phyloP scores from a whole-genome alignment of 2,888 invertebrate genomes.

The Strigamia transsilvanica region DNA sequence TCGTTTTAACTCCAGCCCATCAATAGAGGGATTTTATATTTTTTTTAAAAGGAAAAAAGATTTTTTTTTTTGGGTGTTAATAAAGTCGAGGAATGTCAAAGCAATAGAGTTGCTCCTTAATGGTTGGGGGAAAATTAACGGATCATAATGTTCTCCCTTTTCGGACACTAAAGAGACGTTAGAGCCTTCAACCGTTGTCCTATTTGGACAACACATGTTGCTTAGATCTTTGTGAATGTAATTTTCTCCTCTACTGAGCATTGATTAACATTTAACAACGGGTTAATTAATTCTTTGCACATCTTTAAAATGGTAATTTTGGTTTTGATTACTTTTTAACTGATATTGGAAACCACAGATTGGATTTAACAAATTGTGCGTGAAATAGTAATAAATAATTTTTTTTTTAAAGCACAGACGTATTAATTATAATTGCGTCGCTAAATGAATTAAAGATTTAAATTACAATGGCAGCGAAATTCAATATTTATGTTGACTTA shows the following conservation, averaged over 20 bases:
- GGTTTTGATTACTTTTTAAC: too few species aligned
- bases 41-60: neutral
- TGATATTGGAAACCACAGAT: too few species aligned
- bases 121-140: constrained; percentile 16
- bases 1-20: neutral
- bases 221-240: neutral
- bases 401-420: too few species aligned
- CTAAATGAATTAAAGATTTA: too few species aligned
- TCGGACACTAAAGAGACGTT: constrained; percentile 3
- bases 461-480: too few species aligned
- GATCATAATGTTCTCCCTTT: constrained; percentile 33
- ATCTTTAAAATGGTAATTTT: too few species aligned
- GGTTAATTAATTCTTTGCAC: neutral
- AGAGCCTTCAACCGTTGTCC: neutral
- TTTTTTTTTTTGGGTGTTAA: neutral
- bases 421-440: too few species aligned
- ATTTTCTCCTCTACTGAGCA: neutral
- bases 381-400: too few species aligned
- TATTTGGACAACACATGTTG: constrained; percentile 31
- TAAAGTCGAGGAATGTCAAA: constrained; percentile 26
- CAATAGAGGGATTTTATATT: neutral
- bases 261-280: neutral
- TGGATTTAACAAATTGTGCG: too few species aligned
- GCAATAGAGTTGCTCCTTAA: constrained; percentile 13
- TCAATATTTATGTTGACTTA: neutral